Percentiles rank a stretch among this genome's conserved stretches.
phyloP scores from a whole-genome alignment of 2,888 invertebrate genomes.

The Meloe dianella region DNA sequence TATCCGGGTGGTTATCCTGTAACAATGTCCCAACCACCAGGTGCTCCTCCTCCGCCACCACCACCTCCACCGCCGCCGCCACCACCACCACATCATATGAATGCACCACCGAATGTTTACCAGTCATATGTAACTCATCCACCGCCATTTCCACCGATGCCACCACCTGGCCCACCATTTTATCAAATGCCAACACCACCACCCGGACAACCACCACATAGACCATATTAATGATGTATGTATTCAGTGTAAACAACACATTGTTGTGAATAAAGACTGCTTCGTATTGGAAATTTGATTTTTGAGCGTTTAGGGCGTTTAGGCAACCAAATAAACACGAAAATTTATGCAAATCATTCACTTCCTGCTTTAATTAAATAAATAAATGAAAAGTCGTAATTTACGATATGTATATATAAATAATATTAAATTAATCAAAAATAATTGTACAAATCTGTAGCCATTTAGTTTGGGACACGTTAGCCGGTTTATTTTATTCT shows the following conservation, averaged over 20 bases:
- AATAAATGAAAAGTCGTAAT: not conserved
- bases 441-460: not conserved
- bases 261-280: not conserved
- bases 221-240: conserved; percentile 54
- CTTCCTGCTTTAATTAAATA: not conserved
- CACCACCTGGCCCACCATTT: conserved; percentile 59
- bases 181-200: conserved; percentile 52
- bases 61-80: conserved; percentile 30
- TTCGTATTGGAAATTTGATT: not conserved
- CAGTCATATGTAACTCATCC: conserved; percentile 52
- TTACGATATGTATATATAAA: no score
- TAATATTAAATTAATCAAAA: not conserved
- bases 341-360: not conserved
- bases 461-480: not conserved
- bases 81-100: conserved; percentile 51
- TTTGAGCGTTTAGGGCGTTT: not conserved
- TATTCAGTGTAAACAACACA: not conserved
- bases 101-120: conserved; percentile 51
- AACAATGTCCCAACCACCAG: conserved; percentile 59
- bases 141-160: conserved; percentile 57
- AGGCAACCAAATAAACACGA: not conserved
- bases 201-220: conserved; percentile 54
- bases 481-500: no score
- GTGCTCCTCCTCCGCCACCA: conserved; percentile 37
- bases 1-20: conserved; percentile 29